phyloP scores from a whole-genome alignment of 1,140 invertebrate species.

The Cyclina sinensis region DNA sequence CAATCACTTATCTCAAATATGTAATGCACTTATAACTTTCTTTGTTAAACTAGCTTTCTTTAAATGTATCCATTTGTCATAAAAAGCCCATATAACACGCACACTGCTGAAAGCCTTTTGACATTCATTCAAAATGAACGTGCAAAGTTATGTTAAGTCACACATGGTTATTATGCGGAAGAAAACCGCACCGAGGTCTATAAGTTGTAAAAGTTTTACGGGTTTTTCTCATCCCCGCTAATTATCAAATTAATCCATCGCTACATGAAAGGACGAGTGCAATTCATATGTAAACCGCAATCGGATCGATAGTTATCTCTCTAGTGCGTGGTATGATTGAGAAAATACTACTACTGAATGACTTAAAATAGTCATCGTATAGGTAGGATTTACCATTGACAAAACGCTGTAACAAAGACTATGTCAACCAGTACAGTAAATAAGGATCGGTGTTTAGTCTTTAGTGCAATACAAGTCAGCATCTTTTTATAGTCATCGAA shows the following conservation, averaged over 20 bases:
- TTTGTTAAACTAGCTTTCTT: not conserved
- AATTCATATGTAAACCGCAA: not conserved
- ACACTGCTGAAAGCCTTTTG: not conserved
- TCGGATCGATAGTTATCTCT: not conserved
- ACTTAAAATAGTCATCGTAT: constrained; percentile 2
- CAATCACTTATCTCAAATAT: not conserved
- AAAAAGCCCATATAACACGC: constrained; percentile 1
- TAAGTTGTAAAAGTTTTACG: not conserved
- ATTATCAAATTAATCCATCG: constrained; percentile 29
- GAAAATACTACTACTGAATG: constrained; percentile 12
- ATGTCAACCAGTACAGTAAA: not conserved
- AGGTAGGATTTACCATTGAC: not conserved
- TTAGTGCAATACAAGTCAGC: not conserved
- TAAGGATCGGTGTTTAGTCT: not conserved
- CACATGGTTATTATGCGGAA: not conserved
- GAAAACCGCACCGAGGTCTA: not conserved
- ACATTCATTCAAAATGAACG: constrained; percentile 5
- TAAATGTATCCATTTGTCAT: constrained; percentile 14
- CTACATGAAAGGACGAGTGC: not conserved
- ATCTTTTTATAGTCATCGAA: not conserved
- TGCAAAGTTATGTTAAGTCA: constrained; percentile 27
- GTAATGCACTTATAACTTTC: not conserved
- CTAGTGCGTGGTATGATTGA: not conserved
- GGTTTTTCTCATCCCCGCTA: constrained; percentile 6
- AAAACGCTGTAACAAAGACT: not conserved